phyloP scores from a whole-genome alignment of 2,797 vertebrate genomes.

The Onychomys leucogaster region DNA sequence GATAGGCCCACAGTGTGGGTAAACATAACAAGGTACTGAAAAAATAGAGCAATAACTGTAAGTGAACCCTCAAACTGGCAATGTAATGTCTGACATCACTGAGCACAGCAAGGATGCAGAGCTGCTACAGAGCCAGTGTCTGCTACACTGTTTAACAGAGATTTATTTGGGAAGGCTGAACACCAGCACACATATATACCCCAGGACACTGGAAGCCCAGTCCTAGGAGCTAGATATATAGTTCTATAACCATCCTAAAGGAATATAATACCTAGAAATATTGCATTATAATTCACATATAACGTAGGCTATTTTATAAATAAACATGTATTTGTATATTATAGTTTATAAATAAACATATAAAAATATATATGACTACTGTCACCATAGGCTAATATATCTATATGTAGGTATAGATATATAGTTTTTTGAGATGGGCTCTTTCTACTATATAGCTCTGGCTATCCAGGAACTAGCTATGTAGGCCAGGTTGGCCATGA shows the following conservation, averaged over 20 bases:
- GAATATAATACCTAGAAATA: not conserved
- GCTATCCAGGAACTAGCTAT: not conserved
- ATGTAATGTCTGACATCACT: not conserved
- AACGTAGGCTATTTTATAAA: not conserved
- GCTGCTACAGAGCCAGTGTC: not conserved
- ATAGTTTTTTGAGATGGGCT: not conserved
- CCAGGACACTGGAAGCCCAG: not conserved
- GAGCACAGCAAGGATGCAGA: not conserved
- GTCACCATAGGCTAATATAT: not conserved
- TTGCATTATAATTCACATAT: not conserved
- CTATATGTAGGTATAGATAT: not conserved
- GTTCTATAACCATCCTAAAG: not conserved
- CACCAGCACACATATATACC: not conserved
- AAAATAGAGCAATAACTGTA: conserved; percentile 1
- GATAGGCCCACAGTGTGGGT: not conserved
- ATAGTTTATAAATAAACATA: not conserved
- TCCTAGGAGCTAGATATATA: not conserved
- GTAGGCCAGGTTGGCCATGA: not conserved
- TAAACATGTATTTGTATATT: not conserved
- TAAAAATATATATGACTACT: not conserved
- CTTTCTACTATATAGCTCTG: not conserved
- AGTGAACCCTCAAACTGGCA: not conserved
- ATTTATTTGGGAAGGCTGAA: not conserved
- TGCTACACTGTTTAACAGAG: not conserved
- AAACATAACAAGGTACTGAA: not conserved